Conservation (phyloP, 2,888 invertebrate genomes). For the Fragum sueziense region DNA sequence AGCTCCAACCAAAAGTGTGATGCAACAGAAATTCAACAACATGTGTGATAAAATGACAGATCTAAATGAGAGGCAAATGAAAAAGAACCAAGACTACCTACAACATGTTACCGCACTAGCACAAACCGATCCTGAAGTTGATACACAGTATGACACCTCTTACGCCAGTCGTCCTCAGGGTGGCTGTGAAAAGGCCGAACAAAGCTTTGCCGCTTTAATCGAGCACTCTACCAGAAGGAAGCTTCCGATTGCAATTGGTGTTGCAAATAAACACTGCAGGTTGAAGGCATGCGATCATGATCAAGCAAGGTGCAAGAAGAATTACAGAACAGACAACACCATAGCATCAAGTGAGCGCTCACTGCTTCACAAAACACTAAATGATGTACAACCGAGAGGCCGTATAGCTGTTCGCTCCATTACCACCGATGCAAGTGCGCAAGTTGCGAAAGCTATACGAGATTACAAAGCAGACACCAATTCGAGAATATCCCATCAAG, state of each 20-base stretch:
- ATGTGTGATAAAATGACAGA: constrained; percentile 12
- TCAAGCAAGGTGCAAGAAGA: neutral
- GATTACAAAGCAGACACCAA: neutral
- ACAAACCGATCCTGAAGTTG: neutral
- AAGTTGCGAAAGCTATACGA: neutral
- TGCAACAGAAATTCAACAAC: constrained; percentile 13
- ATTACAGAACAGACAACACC: no score
- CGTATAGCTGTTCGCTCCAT: neutral
- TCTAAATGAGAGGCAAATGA: constrained; percentile 9
- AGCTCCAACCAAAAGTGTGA: constrained; percentile 14
- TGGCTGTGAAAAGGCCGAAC: constrained; percentile 26
- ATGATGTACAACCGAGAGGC: neutral
- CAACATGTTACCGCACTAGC: constrained; percentile 3
- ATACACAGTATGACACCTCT: constrained; percentile 20
- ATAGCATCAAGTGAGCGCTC: no score
- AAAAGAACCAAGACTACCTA: constrained; percentile 14
- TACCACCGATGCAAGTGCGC: neutral
- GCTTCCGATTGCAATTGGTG: neutral
- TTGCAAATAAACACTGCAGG: constrained; percentile 4
- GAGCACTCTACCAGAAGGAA: constrained; percentile 7
- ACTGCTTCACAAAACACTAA: no score
- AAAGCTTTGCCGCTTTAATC: constrained; percentile 12
- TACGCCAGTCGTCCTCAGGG: constrained; percentile 25
- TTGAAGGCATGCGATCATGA: neutral
- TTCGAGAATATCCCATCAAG: neutral